A percentile compares a stretch with the other conserved stretches of the same genome.
Evolutionary conservation across 2,888 invertebrate species (phyloP).

Genomic region (Dicyrtomina minuta): DNA sequence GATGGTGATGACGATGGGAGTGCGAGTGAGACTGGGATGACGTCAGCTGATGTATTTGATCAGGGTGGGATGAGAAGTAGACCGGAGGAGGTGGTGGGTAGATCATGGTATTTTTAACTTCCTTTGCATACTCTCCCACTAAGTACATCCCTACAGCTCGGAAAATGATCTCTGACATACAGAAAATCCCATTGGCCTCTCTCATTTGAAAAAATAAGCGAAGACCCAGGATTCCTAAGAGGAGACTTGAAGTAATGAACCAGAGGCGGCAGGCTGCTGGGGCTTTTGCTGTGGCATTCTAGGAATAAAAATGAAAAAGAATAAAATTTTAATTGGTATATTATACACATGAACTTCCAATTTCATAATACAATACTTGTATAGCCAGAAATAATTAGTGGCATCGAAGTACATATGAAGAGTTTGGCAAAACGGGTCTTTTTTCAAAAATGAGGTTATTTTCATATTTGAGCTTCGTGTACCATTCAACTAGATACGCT

Average conservation of each 20-base stretch:
- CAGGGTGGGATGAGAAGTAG: conserved; percentile 21
- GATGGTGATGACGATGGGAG: conserved; percentile 1
- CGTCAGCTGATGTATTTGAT: not conserved
- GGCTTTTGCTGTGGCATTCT: conserved; percentile 27
- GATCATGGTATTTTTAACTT: conserved; percentile 8
- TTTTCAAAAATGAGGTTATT: too few species aligned
- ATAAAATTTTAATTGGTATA: not conserved
- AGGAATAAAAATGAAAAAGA: not conserved
- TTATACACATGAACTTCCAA: too few species aligned
- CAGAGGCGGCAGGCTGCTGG: conserved; percentile 26
- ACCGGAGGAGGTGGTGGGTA: conserved; percentile 24
- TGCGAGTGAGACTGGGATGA: not conserved
- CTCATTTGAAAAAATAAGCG: conserved; percentile 16
- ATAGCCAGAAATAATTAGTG: too few species aligned
- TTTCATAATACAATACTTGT: too few species aligned
- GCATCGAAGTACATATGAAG: too few species aligned
- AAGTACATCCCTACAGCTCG: conserved; percentile 29
- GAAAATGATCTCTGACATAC: conserved; percentile 28
- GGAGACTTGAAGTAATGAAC: conserved; percentile 23
- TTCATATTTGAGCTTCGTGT: too few species aligned
- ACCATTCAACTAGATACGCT: not conserved
- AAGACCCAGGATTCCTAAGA: conserved; percentile 17
- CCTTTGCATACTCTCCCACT: conserved; percentile 28
- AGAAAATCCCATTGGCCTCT: conserved; percentile 9
- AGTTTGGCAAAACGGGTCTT: too few species aligned